A percentile compares a stretch with the other conserved stretches of the same genome.
Conservation (phyloP, 2,888 invertebrate species). For the Trypoxylon attenuatum region DNA sequence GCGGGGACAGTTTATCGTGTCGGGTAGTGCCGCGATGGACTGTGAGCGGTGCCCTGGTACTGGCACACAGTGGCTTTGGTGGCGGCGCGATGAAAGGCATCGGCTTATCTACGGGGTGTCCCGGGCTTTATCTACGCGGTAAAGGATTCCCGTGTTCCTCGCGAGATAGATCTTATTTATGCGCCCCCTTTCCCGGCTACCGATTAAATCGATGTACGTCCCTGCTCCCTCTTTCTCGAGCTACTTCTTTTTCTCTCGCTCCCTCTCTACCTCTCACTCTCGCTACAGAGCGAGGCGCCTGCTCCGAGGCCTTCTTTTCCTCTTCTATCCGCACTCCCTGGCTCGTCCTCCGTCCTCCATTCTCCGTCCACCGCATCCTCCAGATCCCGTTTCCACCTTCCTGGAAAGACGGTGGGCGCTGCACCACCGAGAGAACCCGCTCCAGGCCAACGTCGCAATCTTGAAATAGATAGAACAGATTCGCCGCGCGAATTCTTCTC, state of each 20-base stretch:
- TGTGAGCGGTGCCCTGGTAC: neutral
- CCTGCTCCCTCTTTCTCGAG: slow-evolving; percentile 9
- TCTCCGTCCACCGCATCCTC: slow-evolving; percentile 17
- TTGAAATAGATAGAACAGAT: slow-evolving; percentile 33
- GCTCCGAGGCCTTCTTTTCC: neutral
- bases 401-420: slow-evolving; percentile 55
- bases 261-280: neutral
- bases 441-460: slow-evolving; percentile 20
- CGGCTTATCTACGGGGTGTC: slow-evolving; percentile 67
- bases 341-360: too few species aligned
- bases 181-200: slow-evolving; percentile 66
- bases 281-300: too few species aligned
- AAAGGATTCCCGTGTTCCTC: slow-evolving; percentile 73
- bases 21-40: neutral
- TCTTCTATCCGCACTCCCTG: neutral
- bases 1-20: slow-evolving; percentile 63
- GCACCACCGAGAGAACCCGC: slow-evolving; percentile 16
- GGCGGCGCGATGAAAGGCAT: slow-evolving; percentile 69
- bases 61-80: neutral
- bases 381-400: slow-evolving; percentile 59
- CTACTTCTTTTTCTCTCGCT: neutral
- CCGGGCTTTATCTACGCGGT: slow-evolving; percentile 65
- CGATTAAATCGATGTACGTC: slow-evolving; percentile 68
- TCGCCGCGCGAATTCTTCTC: slow-evolving; percentile 5
- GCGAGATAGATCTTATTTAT: slow-evolving; percentile 73